A percentile compares a stretch with the other conserved stretches of the same genome.
Conservation (phyloP, 2,113 vertebrate species). For the Struthio camelus region DNA sequence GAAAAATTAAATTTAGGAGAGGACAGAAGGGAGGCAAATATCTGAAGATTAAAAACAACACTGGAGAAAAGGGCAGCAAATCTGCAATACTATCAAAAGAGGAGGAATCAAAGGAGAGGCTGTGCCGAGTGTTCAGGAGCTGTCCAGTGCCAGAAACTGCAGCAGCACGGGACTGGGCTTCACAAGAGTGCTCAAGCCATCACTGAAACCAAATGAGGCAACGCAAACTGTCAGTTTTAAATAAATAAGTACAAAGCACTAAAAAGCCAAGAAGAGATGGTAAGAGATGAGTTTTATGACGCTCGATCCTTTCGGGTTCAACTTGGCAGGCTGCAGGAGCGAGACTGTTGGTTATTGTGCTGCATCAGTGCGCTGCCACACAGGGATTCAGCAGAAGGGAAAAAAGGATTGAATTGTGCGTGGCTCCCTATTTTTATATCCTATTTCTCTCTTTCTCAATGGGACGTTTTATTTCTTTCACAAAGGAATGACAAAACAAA, state of each 20-base stretch:
- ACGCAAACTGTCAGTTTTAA: background rate
- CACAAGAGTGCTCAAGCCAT: background rate
- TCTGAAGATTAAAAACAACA: background rate
- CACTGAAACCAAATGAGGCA: background rate
- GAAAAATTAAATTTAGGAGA: background rate
- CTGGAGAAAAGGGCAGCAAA: background rate
- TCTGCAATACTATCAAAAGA: background rate
- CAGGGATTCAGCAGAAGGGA: background rate
- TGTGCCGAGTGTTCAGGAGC: background rate
- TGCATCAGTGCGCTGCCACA: background rate
- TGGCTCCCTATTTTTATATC: background rate
- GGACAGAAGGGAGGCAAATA: background rate
- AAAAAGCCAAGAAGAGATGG: background rate
- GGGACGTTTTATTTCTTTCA: slow-evolving; percentile 16
- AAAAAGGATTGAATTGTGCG: background rate
- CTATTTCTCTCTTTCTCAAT: background rate
- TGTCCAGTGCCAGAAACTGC: background rate
- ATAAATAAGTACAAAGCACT: background rate
- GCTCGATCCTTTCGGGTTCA: background rate
- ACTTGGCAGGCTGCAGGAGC: background rate
- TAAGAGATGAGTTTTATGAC: background rate
- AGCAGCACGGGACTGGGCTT: background rate
- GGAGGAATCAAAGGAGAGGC: background rate
- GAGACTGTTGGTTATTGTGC: background rate
- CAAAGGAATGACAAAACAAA: slow-evolving; percentile 36